A percentile compares a stretch with the other conserved stretches of the same genome.
phyloP scores from a whole-genome alignment of 2,797 vertebrate genomes.

The Gallinago solitaria region DNA sequence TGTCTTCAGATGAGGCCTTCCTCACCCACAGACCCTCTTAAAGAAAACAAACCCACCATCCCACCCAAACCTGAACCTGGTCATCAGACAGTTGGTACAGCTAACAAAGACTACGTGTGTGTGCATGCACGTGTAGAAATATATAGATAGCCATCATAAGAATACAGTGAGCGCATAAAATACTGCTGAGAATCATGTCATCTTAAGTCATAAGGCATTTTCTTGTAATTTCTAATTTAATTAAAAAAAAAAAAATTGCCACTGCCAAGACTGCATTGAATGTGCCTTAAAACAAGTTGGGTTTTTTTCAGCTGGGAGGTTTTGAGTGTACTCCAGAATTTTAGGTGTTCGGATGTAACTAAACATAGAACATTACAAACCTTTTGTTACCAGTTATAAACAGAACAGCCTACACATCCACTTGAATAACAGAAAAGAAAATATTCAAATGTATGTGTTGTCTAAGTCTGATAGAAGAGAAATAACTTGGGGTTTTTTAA shows the following conservation, averaged over 20 bases:
- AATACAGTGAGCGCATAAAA: neutral
- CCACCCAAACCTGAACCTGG: neutral
- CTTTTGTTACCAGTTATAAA: neutral
- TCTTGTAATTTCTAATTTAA: neutral
- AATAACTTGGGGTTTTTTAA: slow-evolving; percentile 30
- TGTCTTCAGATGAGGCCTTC: neutral
- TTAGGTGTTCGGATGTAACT: neutral
- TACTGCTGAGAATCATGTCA: neutral
- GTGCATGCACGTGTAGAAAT: neutral
- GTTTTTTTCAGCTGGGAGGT: neutral
- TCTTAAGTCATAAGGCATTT: neutral
- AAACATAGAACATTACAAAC: neutral
- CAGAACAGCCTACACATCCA: neutral
- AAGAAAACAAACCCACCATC: neutral
- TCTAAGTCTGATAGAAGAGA: slow-evolving; percentile 45
- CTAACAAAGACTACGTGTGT: accelerated
- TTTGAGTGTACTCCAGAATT: neutral
- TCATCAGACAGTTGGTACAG: neutral
- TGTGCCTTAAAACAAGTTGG: neutral
- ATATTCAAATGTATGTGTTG: slow-evolving; percentile 7
- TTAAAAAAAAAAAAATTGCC: neutral
- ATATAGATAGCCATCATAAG: neutral
- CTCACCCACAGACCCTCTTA: neutral
- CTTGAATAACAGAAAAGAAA: slow-evolving; percentile 4
- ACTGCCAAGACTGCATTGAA: neutral